Evolutionary conservation across 2,113 vertebrate genomes (phyloP).

Genomic region (Tyrannus savana): DNA sequence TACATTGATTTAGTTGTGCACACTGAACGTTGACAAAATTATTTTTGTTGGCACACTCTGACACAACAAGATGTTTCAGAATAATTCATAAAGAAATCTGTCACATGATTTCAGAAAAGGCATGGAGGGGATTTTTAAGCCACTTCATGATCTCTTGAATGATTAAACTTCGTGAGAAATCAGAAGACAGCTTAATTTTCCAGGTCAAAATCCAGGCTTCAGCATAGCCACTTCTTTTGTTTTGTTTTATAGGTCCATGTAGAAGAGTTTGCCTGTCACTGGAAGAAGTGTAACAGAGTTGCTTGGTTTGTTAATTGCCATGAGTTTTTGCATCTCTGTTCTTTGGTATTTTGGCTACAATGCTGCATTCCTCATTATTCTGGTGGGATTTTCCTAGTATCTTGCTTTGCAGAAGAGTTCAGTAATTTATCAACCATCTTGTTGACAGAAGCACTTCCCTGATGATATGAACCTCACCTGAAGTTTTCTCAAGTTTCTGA

Average conservation of each 20-base stretch:
- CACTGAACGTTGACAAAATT: neutral
- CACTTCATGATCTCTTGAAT: neutral
- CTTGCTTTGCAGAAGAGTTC: neutral
- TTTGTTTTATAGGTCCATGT: neutral
- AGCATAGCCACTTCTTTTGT: neutral
- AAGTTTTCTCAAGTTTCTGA: neutral
- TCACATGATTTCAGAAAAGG: neutral
- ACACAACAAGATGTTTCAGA: neutral
- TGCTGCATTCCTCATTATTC: neutral
- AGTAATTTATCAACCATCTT: neutral
- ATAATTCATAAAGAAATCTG: neutral
- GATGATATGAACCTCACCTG: neutral
- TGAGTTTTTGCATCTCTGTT: neutral
- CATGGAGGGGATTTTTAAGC: neutral
- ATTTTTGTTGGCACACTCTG: neutral
- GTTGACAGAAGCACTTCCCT: neutral
- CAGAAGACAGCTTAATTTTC: neutral
- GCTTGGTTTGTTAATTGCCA: neutral
- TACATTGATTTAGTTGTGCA: conserved; percentile 12
- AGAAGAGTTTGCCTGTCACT: neutral
- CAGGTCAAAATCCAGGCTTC: neutral
- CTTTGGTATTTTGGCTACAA: neutral
- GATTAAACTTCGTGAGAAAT: neutral
- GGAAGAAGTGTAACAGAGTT: neutral
- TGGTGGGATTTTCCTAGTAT: neutral